Evolutionary conservation across 2,113 vertebrate species (phyloP).

Genomic region (Ascaphus truei): DNA sequence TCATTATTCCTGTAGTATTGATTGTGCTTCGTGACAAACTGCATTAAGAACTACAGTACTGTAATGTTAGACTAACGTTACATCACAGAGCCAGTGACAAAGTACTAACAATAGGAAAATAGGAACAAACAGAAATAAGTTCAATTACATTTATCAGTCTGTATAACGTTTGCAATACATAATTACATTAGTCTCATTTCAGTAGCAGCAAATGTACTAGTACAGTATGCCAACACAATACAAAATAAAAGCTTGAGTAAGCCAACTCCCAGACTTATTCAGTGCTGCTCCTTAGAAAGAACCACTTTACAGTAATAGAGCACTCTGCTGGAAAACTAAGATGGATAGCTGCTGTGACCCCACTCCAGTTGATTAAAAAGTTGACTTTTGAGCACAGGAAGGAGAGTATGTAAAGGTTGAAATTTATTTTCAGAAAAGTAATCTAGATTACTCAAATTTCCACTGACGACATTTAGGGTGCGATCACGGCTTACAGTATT

Average conservation of each 20-base stretch:
- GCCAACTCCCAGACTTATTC: not conserved
- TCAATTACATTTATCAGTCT: too few species aligned
- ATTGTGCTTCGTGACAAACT: too few species aligned
- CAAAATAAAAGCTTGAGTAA: not conserved
- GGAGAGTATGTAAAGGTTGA: not conserved
- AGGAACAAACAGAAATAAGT: not conserved
- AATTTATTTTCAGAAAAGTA: not conserved
- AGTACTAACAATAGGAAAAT: too few species aligned
- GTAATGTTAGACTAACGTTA: too few species aligned
- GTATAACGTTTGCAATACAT: not conserved
- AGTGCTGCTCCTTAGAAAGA: constrained; percentile 8
- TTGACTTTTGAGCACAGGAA: not conserved
- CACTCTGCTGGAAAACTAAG: constrained; percentile 27
- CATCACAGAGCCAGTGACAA: too few species aligned
- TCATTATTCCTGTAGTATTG: too few species aligned
- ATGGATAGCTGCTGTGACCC: constrained; percentile 31
- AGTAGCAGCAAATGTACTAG: not conserved
- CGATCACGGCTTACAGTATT: not conserved
- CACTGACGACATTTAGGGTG: not conserved
- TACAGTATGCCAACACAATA: not conserved
- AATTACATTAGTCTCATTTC: not conserved
- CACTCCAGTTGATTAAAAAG: constrained; percentile 1
- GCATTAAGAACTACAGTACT: too few species aligned
- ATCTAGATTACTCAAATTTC: not conserved
- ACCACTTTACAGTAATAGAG: constrained; percentile 41